Evolutionary conservation across 2,888 invertebrate genomes (phyloP), one percentile per base, ranked within the genome.

Genomic region (Papilio demoleus): DNA sequence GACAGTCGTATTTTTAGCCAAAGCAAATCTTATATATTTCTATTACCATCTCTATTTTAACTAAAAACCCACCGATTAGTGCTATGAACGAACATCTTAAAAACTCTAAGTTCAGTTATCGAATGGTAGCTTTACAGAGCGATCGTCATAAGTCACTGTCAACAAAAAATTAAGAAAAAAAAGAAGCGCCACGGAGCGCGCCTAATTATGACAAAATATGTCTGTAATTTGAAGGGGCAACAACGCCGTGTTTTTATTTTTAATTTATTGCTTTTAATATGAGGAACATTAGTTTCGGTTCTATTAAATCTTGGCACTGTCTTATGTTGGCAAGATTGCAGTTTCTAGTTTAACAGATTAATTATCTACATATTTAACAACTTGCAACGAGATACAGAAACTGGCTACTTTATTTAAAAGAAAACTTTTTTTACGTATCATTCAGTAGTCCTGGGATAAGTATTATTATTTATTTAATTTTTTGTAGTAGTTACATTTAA

Each of bases 171-270:
- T 65, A 19, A 71, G 77, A 83, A 86, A 87, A 84, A 79, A 78
- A 68, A 36, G 72, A 80, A 89, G 89, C 90, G 90, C 90, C 88
- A 85, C 81, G 74, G 76, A 69, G 70, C 74, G 72, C 73, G 65
- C 78, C 77, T 90, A 91, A 90, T 91, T 90, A 90, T 88, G 87
- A 91, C 89, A 88, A 90, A 90, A 91, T 88, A 87, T 88, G 84
- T 81, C 82, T 82, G 84, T 78, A 79, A 81, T 88, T 84, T 80
- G 76, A 81, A 86, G 86, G 76, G 82, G 81, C 82, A 79, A 61
- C 71, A 72, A 73, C 67, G 73, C 69, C 70, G 36, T 36, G 65
- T 61, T 76, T 81, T 80, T 79, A 72, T 72, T 72, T 76, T 72
- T 80, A 74, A 88, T 88, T 87, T 88, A 88, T 88, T 82, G 77